Evolutionary conservation across 2,888 invertebrate species (phyloP).

Genomic region (Cantharis rustica): DNA sequence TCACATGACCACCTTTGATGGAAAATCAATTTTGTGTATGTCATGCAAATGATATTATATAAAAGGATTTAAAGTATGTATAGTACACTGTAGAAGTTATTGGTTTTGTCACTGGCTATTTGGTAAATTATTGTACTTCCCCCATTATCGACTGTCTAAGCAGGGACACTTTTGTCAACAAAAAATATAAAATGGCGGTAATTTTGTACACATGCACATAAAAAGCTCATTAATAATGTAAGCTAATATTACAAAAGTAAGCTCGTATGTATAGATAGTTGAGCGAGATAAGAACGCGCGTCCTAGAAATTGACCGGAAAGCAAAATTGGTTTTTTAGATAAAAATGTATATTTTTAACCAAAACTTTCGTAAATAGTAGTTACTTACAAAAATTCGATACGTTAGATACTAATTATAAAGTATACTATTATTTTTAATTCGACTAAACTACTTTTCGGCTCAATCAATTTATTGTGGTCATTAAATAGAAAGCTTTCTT

Average conservation of each 20-base stretch:
- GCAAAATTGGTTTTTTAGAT: not conserved
- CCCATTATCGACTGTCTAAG: constrained; percentile 43
- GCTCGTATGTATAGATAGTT: constrained; percentile 29
- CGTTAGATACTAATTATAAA: not conserved
- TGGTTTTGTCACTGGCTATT: constrained; percentile 36
- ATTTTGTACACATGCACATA: constrained; percentile 46
- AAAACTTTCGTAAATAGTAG: not conserved
- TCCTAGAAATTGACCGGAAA: constrained; percentile 31
- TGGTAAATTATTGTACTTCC: constrained; percentile 42
- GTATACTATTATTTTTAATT: not conserved
- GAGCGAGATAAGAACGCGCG: constrained; percentile 32
- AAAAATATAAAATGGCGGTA: constrained; percentile 47
- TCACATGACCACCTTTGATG: constrained; percentile 31
- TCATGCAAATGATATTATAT: constrained; percentile 43
- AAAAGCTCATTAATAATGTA: constrained; percentile 49
- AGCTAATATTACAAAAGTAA: constrained; percentile 39
- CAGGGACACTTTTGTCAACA: constrained; percentile 40
- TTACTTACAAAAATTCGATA: not conserved
- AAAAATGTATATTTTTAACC: not conserved
- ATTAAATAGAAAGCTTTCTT: constrained; percentile 28
- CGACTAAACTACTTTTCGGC: not conserved
- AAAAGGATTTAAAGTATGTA: constrained; percentile 42
- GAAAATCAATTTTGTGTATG: constrained; percentile 48
- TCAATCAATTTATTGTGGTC: constrained; percentile 17
- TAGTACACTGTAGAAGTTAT: constrained; percentile 29